Evolutionary conservation across 2,888 invertebrate genomes (phyloP).

Genomic region (Scaptomyza flava): DNA sequence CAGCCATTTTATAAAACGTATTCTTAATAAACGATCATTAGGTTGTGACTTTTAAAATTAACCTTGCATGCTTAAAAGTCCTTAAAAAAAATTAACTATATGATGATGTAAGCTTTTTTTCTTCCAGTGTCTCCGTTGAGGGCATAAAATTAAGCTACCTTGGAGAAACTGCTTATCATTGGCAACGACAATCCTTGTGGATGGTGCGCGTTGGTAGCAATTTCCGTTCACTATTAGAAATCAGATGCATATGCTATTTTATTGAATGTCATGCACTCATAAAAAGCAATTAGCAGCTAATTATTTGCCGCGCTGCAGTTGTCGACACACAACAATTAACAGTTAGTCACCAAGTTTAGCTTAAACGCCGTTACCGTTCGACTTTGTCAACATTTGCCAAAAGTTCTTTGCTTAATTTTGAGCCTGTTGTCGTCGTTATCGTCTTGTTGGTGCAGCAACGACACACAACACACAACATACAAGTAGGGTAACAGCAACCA

Average conservation of each 20-base stretch:
- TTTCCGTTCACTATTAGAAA: conserved; percentile 27
- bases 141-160: background rate
- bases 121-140: background rate
- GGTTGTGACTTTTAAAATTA: background rate
- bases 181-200: conserved; percentile 2
- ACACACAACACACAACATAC: conserved; percentile 16
- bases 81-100: background rate
- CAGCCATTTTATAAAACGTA: too few relatives aligned
- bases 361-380: conserved; percentile 56
- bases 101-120: background rate
- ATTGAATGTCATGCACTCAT: conserved; percentile 44
- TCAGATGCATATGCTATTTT: conserved; percentile 15
- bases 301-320: conserved; percentile 51
- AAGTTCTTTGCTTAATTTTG: conserved; percentile 56
- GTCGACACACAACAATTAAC: conserved; percentile 53
- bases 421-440: conserved; percentile 35
- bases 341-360: conserved; percentile 58
- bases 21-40: too few relatives aligned
- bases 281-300: conserved; percentile 67
- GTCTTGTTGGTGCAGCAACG: conserved; percentile 9
- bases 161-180: conserved; percentile 29
- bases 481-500: conserved; percentile 16
- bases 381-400: conserved; percentile 70
- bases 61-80: background rate
- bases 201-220: background rate